phyloP scores from a whole-genome alignment of 2,113 vertebrate species.

The Tylochromis polylepis region DNA sequence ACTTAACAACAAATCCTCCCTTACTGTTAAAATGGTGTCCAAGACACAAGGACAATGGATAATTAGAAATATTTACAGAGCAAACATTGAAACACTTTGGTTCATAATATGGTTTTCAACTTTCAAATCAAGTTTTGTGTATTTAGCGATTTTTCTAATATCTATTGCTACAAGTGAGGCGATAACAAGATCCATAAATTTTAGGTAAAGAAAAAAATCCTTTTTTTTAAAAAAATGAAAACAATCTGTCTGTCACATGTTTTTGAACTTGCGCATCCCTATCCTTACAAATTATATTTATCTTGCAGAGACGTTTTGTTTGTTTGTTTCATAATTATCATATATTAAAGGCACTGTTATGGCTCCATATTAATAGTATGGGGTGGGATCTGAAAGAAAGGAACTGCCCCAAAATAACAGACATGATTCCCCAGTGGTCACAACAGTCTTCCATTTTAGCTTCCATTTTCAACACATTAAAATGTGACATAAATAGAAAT shows the following conservation, averaged over 20 bases:
- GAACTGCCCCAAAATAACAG: constrained; percentile 2
- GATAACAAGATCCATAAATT: neutral
- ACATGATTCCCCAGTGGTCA: constrained; percentile 53
- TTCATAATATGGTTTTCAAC: neutral
- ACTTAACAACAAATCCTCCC: neutral
- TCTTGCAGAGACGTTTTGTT: neutral
- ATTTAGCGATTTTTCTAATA: neutral
- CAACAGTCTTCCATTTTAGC: neutral
- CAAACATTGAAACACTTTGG: neutral
- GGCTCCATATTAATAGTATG: neutral
- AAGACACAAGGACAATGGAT: neutral
- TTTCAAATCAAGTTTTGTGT: neutral
- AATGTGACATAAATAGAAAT: constrained; percentile 2
- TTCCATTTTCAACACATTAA: neutral
- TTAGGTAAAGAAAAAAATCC: neutral
- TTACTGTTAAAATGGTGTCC: neutral
- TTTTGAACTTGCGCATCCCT: neutral
- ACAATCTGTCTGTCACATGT: neutral
- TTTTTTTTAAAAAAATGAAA: neutral
- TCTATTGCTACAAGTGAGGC: neutral
- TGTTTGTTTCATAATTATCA: neutral
- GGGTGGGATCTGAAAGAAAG: constrained; percentile 25
- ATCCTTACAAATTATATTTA: neutral
- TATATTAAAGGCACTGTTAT: neutral
- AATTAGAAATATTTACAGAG: neutral